Conservation (phyloP, 2,797 vertebrate genomes). For the Loriculus beryllinus region DNA sequence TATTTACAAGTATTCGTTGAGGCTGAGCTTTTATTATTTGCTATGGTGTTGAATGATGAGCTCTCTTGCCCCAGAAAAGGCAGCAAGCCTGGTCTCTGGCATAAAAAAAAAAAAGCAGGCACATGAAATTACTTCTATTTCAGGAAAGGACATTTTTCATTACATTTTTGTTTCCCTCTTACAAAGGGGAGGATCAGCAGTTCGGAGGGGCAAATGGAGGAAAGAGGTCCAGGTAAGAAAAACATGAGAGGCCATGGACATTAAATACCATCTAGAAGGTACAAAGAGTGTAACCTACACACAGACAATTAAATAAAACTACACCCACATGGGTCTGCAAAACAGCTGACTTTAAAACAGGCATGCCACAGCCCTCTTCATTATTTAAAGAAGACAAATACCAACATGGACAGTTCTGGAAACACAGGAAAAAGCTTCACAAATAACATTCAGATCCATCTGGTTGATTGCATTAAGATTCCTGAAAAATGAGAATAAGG, state of each 20-base stretch:
- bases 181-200: not conserved
- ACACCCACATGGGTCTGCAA: slow-evolving; percentile 14
- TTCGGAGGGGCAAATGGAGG: not conserved
- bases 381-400: slow-evolving; percentile 4
- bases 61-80: not conserved
- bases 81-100: not conserved
- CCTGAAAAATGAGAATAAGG: not conserved
- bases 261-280: slow-evolving; percentile 2
- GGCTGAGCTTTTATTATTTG: slow-evolving; percentile 18
- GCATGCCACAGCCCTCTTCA: not conserved
- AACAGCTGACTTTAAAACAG: slow-evolving; percentile 20
- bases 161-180: not conserved
- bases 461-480: not conserved
- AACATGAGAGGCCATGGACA: not conserved
- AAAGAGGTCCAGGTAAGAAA: not conserved
- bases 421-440: not conserved
- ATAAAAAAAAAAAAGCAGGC: not conserved
- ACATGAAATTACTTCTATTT: not conserved
- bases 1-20: slow-evolving; percentile 28
- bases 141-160: not conserved
- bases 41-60: not conserved
- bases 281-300: not conserved
- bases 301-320: not conserved
- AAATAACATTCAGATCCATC: not conserved
- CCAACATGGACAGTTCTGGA: not conserved